Base-by-base conservation (phyloP, 2,888 invertebrate species). In the Cremastinae sp. region DNA sequence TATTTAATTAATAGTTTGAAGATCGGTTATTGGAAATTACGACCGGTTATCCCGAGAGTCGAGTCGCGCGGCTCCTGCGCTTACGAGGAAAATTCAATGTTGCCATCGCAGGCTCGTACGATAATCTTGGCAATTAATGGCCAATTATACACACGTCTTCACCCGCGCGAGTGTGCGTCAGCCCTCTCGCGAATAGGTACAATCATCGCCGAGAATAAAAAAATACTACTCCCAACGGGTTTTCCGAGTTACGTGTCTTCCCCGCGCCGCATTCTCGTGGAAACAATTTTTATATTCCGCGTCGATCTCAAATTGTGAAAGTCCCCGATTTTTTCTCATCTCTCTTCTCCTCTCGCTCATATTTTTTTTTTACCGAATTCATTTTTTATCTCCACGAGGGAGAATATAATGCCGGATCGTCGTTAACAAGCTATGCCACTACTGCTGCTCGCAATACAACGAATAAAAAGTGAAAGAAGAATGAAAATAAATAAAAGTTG, bases 241-340 rank as follows among this genome's bases (percentile, higher is more conserved):
- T 78, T 72, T 64, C 51, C 45, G 41, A 66, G 64, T 64, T 36
- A 59, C 65, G 65, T 72, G 41, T 69, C 28, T 2, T 28, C 28
- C 28, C 28, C 28, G 2, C 28, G n/a, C n/a, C n/a, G n/a, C n/a
- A n/a, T n/a, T n/a, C n/a, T n/a, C 28, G 28, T 28, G 2, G 20
- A 28, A 73, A 65, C 54, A 53, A 22, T 72, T 51, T 64, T 43
- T 56, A 20, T 49, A 62, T 34, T 28, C n/a, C 43, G 61, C 10
- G 47, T 9, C 59, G 75, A 74, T 80, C 78, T 79, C 79, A 75
- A 80, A 80, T 79, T 76, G 80, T 79, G 80, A 80, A 80, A 80
- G 80, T 79, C 51, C 14, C 28, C 28, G 28, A 2, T 28, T 28
- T 28, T 2, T 5, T 28, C 28, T 28, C n/a, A n/a, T n/a, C 28